Base-by-base conservation (phyloP, 2,888 invertebrate species). In the Trissoscelio sp. region DNA sequence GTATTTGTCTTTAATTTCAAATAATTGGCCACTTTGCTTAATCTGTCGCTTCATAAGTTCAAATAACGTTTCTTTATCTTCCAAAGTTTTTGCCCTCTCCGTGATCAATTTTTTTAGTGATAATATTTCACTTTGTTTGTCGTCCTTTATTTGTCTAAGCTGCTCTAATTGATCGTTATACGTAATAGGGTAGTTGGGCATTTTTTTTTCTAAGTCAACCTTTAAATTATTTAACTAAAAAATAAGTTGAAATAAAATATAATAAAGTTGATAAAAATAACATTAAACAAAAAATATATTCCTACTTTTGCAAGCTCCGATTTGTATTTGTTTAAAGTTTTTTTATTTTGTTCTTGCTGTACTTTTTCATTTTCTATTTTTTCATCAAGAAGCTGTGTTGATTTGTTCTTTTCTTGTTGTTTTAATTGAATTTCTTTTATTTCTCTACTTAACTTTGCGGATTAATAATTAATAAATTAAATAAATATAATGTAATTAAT, bases 191-290 rank as follows among this genome's bases (percentile, higher is more conserved):
- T 39, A 39, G 4, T 44, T 62, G 20, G 7, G 12, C 4, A 64
- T 11, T 9, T 60, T 64, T 2, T 62, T 42, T 28, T 73, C 62
- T 2, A 73, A 14, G 2, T 3, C 18, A 39, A 12, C 22, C 11
- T 73, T 73, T n/a, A 55, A 22, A 22, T 44, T 37, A 24, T 55
- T 64, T n/a, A 73, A 44, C 73, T 73, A 20, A 42, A 73, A 70
- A 70, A 14, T 51, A n/a, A 24, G 12, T 51, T 51, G n/a, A 6
- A 22, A 24, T 24, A 24, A n/a, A 51, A 6, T 51, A 24, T 24
- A 12, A 46, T n/a, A n/a, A n/a, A n/a, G n/a, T n/a, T n/a, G n/a
- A n/a, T n/a, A n/a, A n/a, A n/a, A n/a, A n/a, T n/a, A n/a, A n/a
- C n/a, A n/a, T n/a, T n/a, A n/a, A n/a, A n/a, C n/a, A n/a, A n/a